Conservation (phyloP, 1,140 invertebrate species). For the Apocrypta bakeri region DNA sequence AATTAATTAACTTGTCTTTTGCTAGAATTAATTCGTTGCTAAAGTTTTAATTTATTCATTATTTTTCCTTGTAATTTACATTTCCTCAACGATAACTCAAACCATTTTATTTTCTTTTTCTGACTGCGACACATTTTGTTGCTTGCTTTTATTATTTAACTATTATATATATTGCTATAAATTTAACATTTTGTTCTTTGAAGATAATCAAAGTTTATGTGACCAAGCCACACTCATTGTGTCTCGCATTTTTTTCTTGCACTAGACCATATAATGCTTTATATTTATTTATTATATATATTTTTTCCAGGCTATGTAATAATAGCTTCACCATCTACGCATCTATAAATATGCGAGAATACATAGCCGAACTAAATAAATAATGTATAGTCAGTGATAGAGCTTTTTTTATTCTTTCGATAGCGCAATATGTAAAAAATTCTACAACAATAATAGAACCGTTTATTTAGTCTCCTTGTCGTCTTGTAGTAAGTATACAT, state of each 20-base stretch:
- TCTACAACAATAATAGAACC: too few species aligned
- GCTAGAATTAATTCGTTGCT: background rate
- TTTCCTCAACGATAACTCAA: background rate
- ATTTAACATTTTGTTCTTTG: background rate
- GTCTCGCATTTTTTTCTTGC: background rate
- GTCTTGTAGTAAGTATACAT: too few species aligned
- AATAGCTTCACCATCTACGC: background rate
- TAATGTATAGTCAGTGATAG: background rate
- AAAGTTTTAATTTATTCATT: conserved; percentile 3
- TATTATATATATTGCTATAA: background rate
- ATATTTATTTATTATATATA: background rate
- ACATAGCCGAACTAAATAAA: background rate
- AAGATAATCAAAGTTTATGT: background rate
- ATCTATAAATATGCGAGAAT: background rate
- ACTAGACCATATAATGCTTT: too few species aligned
- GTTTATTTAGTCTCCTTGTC: too few species aligned
- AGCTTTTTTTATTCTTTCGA: background rate
- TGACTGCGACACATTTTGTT: background rate
- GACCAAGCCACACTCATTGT: background rate
- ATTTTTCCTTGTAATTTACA: background rate
- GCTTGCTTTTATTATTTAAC: background rate
- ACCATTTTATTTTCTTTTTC: background rate
- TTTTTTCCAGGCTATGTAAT: background rate
- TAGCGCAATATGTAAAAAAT: too few species aligned
- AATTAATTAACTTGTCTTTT: background rate